Conservation (phyloP, 2,113 vertebrate species). For the Notiomystis cincta region DNA sequence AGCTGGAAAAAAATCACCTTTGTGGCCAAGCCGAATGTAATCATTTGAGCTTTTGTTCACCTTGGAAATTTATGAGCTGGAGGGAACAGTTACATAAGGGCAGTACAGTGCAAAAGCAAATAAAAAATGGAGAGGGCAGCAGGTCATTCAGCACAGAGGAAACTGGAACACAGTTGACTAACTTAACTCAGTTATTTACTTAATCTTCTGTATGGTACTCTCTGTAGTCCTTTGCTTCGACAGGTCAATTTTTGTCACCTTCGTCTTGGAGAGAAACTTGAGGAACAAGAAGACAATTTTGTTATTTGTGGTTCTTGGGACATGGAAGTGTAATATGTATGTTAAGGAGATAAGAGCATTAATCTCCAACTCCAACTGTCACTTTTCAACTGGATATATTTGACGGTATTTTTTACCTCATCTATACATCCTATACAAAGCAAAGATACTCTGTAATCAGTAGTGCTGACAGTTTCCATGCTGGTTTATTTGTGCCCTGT, state of each 20-base stretch:
- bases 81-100: conserved; percentile 62
- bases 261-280: not conserved
- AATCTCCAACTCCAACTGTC: not conserved
- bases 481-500: not conserved
- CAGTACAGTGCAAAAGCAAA: conserved; percentile 32
- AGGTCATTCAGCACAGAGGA: not conserved
- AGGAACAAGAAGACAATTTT: not conserved
- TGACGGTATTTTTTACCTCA: not conserved
- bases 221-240: not conserved
- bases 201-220: not conserved
- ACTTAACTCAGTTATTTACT: not conserved
- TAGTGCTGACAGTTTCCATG: not conserved
- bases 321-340: not conserved
- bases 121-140: conserved; percentile 20
- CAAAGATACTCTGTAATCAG: not conserved
- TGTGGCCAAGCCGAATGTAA: not conserved
- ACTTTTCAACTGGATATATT: not conserved
- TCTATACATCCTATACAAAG: not conserved
- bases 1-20: conserved; percentile 15
- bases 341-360: not conserved
- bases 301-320: not conserved
- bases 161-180: conserved; percentile 4
- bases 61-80: conserved; percentile 47
- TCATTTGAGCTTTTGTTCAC: conserved; percentile 57
- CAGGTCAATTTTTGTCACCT: not conserved